These are phyloP conservation scores for Pseudomyrmex flavicornis DNA, from an alignment of 1,140 invertebrate genomes.

Conservation along the genomic window DNA sequence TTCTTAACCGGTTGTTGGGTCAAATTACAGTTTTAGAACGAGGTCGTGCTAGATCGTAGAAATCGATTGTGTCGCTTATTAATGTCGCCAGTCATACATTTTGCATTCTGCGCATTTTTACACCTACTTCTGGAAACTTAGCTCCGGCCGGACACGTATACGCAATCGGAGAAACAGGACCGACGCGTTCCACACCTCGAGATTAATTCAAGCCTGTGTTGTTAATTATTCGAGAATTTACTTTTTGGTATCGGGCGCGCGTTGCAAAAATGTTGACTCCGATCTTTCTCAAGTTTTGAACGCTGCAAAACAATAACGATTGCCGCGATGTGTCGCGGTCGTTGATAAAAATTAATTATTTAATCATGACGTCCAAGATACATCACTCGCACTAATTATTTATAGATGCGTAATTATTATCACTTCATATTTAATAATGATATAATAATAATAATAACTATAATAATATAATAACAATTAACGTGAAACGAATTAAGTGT, in stretches of 20 bases:
- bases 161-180: conserved; percentile 42
- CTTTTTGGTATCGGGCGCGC: neutral
- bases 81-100: conserved; percentile 36
- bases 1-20: conserved; percentile 14
- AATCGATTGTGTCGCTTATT: conserved; percentile 48
- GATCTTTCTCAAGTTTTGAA: neutral
- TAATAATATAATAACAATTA: too few relatives aligned
- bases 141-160: conserved; percentile 42
- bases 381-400: neutral
- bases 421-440: neutral
- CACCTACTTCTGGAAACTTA: conserved; percentile 49
- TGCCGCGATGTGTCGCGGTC: too few relatives aligned
- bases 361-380: neutral
- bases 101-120: conserved; percentile 47
- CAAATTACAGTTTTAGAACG: conserved; percentile 45
- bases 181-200: neutral
- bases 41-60: conserved; percentile 48
- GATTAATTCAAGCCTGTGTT: neutral
- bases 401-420: neutral
- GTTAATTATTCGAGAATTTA: neutral
- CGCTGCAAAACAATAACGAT: too few relatives aligned
- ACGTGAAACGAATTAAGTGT: too few relatives aligned
- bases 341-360: neutral
- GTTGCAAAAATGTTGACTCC: neutral
- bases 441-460: too few relatives aligned